Evolutionary conservation across 2,797 vertebrate species (phyloP).

Genomic region (Okamejei kenojei): DNA sequence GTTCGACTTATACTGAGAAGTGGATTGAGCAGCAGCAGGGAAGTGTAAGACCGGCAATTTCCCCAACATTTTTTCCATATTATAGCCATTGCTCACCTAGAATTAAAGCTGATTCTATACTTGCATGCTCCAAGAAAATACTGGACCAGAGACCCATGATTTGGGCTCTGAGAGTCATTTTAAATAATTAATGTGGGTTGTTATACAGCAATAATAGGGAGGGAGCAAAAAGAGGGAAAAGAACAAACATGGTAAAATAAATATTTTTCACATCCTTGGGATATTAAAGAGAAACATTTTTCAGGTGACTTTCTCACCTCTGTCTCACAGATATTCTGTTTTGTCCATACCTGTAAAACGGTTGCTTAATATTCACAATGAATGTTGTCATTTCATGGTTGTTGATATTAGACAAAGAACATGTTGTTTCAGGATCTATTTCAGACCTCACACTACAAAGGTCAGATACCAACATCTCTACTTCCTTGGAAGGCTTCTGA

Average conservation of each 20-base stretch:
- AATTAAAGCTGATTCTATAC: not conserved
- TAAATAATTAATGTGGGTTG: not conserved
- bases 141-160: not conserved
- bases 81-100: not conserved
- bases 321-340: not conserved
- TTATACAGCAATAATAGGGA: not conserved
- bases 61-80: not conserved
- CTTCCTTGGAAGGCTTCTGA: too few relatives aligned
- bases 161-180: not conserved
- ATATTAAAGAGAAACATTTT: not conserved
- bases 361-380: not conserved
- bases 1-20: not conserved
- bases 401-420: not conserved
- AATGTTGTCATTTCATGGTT: too few relatives aligned
- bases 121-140: not conserved
- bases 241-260: not conserved
- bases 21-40: not conserved
- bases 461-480: not conserved
- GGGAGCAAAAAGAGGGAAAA: not conserved
- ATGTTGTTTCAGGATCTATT: not conserved
- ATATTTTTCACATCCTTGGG: not conserved
- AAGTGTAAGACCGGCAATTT: not conserved
- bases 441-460: not conserved
- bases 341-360: not conserved
- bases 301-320: not conserved